phyloP scores from a whole-genome alignment of 2,888 invertebrate species.

The Seira ritae region DNA sequence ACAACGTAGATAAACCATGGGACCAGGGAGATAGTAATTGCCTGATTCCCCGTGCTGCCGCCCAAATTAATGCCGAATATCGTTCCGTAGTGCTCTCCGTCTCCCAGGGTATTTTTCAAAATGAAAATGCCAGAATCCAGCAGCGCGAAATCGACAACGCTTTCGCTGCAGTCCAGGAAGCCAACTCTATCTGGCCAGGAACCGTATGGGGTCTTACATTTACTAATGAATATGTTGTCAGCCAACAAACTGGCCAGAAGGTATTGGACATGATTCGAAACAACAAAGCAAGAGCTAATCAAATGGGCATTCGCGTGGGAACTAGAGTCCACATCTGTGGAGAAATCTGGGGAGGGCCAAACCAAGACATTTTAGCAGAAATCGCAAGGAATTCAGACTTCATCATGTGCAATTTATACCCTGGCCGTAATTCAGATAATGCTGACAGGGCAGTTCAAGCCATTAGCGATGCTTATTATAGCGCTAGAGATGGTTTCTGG shows the following conservation, averaged over 20 bases:
- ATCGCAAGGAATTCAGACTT: constrained; percentile 70
- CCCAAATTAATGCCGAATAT: constrained; percentile 66
- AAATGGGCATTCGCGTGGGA: constrained; percentile 65
- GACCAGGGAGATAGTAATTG: constrained; percentile 69
- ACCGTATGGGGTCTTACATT: constrained; percentile 71
- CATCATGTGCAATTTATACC: constrained; percentile 73
- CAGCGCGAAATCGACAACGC: constrained; percentile 71
- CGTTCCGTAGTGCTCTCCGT: constrained; percentile 61
- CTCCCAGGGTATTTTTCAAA: constrained; percentile 69
- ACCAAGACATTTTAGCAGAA: constrained; percentile 57
- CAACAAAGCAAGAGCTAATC: constrained; percentile 63
- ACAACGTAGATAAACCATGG: constrained; percentile 66
- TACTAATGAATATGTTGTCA: constrained; percentile 70
- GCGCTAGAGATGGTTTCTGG: constrained; percentile 65
- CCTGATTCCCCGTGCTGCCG: constrained; percentile 68
- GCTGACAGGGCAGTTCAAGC: constrained; percentile 63
- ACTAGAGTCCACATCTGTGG: constrained; percentile 69
- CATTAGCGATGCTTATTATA: constrained; percentile 67
- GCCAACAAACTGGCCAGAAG: constrained; percentile 34
- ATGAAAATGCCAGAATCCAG: constrained; percentile 41
- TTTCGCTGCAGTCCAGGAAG: constrained; percentile 68
- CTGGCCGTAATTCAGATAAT: constrained; percentile 59
- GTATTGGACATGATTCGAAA: constrained; percentile 68
- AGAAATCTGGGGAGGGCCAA: constrained; percentile 65
- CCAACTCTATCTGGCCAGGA: constrained; percentile 62